These are phyloP conservation scores for Perognathus longimembris DNA, from an alignment of 2,113 vertebrate genomes.

Conservation along the genomic window DNA sequence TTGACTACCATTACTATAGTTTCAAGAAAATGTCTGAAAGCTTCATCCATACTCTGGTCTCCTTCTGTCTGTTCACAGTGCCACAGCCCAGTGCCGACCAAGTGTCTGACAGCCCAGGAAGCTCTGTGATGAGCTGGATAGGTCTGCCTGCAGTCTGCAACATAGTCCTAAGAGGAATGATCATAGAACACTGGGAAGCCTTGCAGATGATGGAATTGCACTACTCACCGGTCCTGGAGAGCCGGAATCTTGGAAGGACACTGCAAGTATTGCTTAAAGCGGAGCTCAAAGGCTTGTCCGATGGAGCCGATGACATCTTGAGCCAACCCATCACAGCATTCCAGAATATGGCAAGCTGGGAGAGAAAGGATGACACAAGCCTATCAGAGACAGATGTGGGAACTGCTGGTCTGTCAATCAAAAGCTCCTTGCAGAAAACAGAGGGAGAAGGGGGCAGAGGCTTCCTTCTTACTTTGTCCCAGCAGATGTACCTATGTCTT, in stretches of 20 bases:
- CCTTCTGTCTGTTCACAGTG: slow-evolving; percentile 25
- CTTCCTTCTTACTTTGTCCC: background rate
- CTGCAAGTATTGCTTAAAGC: slow-evolving; percentile 97
- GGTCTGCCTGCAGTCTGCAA: background rate
- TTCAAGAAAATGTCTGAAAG: slow-evolving; percentile 58
- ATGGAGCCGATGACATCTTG: slow-evolving; percentile 98
- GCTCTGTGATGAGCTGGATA: background rate
- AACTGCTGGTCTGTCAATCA: background rate
- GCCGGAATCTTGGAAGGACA: slow-evolving; percentile 94
- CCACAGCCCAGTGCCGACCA: background rate
- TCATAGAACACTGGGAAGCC: background rate
- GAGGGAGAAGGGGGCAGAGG: background rate
- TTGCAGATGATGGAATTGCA: rapidly evolving
- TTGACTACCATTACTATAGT: slow-evolving; percentile 62
- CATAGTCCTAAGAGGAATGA: background rate
- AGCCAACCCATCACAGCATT: slow-evolving; percentile 95
- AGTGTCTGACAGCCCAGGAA: background rate
- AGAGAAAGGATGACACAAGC: slow-evolving; percentile 52
- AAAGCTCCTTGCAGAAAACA: background rate
- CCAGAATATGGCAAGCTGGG: slow-evolving; percentile 97
- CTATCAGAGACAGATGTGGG: slow-evolving; percentile 28
- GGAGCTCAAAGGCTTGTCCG: slow-evolving; percentile 97
- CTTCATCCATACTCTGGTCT: background rate
- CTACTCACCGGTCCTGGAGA: slow-evolving; percentile 93
- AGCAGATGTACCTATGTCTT: background rate